Percentiles rank a stretch among this genome's conserved stretches.
phyloP scores from a whole-genome alignment of 2,113 vertebrate species.

The Eonycteris spelaea region DNA sequence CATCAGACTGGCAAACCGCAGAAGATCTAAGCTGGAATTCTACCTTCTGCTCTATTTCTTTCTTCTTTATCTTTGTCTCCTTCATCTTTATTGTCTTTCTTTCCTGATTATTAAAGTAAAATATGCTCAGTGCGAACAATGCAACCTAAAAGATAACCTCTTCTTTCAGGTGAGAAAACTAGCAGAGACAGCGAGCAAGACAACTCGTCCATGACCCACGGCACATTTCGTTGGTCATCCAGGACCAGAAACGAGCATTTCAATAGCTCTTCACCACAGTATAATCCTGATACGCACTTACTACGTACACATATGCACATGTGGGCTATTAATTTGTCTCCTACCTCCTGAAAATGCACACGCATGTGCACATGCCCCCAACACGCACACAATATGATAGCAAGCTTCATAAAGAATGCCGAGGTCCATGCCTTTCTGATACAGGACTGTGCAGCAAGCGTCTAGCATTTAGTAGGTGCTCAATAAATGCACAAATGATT shows the following conservation, averaged over 20 bases:
- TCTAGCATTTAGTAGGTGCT: not conserved
- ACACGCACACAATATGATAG: not conserved
- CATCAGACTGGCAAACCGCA: not conserved
- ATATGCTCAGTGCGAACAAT: not conserved
- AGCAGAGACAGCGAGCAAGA: not conserved
- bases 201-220: not conserved
- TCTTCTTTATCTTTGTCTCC: not conserved
- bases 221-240: not conserved
- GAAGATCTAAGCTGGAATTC: not conserved
- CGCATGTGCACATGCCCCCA: accelerated
- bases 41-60: not conserved
- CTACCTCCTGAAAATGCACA: not conserved
- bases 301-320: not conserved
- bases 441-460: not conserved
- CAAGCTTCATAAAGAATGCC: not conserved
- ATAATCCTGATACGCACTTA: not conserved
- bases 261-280: not conserved
- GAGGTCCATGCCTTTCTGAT: not conserved
- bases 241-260: not conserved
- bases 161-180: not conserved
- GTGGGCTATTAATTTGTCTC: not conserved
- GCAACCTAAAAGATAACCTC: not conserved
- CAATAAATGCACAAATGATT: not conserved
- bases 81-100: not conserved
- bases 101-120: not conserved